Percentiles rank a stretch among this genome's conserved stretches.
These are phyloP conservation scores for Tridacna gigas DNA, from an alignment of 2,888 invertebrate genomes.

Conservation along the genomic window DNA sequence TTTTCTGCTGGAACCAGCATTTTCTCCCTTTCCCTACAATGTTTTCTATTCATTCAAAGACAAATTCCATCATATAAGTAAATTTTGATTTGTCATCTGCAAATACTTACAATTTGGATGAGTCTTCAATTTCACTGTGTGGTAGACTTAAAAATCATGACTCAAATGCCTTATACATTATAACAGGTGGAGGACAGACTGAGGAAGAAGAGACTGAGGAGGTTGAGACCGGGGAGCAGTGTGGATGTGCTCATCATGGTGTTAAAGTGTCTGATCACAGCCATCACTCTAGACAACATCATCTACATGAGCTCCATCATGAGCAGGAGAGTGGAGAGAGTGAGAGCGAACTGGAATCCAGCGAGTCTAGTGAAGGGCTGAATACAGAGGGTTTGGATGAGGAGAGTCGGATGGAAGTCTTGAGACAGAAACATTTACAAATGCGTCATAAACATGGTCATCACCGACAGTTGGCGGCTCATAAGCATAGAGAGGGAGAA, in stretches of 20 bases:
- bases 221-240: slow-evolving; percentile 56
- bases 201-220: slow-evolving; percentile 50
- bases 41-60: no score
- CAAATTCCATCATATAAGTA: no score
- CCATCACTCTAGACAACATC: slow-evolving; percentile 63
- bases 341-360: slow-evolving; percentile 78
- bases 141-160: background rate
- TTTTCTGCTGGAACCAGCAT: no score
- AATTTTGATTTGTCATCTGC: no score
- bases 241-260: slow-evolving; percentile 59
- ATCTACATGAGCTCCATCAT: slow-evolving; percentile 55
- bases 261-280: slow-evolving; percentile 58
- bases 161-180: no score
- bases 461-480: slow-evolving; percentile 38
- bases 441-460: slow-evolving; percentile 53
- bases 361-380: slow-evolving; percentile 81
- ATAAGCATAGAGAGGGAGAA: slow-evolving; percentile 56
- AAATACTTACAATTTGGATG: background rate
- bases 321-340: slow-evolving; percentile 69
- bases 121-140: background rate
- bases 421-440: slow-evolving; percentile 37
- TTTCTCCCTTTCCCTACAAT: no score
- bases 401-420: slow-evolving; percentile 45
- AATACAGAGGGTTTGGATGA: slow-evolving; percentile 74
- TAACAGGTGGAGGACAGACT: slow-evolving; percentile 24